Base-by-base conservation (phyloP, 2,113 vertebrate species). In the Camelus dromedarius region DNA sequence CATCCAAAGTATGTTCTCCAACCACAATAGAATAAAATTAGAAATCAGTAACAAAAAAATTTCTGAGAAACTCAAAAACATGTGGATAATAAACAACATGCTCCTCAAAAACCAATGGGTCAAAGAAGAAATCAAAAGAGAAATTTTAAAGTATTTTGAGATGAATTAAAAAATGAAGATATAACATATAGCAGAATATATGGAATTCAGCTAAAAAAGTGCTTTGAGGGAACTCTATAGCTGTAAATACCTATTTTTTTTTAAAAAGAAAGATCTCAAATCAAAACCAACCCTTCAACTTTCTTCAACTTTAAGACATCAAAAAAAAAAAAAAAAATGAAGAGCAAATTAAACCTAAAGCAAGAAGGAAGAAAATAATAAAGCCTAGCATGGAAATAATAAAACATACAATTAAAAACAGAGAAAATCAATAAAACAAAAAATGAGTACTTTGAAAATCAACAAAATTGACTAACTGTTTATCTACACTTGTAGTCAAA, bases 81-180 rank as follows among this genome's bases (percentile, higher is more conserved):
- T 30, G 11, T 73, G 42, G 26, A 72, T 91, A 80, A 90, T 73
- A 60, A 93, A 90, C 35, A 93, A 46, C 26, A 96, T 22, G 9
- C 22, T 67, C 26, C 38, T 91, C 38, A 50, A 22, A 30, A 56
- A 75, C 48, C 26, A 93, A 76, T 73, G 56, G 32, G 64, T 72
- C 13, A 90, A 93, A 80, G 6, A 76, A 66, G 28, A 85, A 64
- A 56, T 72, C 22, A 64, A 62, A 46, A 70, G 38, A 26, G 18
- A 93, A 90, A 90, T 90, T 50, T 73, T 28, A 86, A 72, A 90
- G 80, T 66, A 91, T 38, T 35, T 73, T 67, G 38, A 86, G 30
- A 84, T 91, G 2, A 77, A 19, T 60, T 60, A n/a, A 75, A 66
- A 93, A 91, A 75, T 67, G n/a, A 81, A 91, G 42, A 81, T n/a